These are phyloP conservation scores for Seladonia tumulorum DNA, from an alignment of 2,888 invertebrate species.

Conservation along the genomic window DNA sequence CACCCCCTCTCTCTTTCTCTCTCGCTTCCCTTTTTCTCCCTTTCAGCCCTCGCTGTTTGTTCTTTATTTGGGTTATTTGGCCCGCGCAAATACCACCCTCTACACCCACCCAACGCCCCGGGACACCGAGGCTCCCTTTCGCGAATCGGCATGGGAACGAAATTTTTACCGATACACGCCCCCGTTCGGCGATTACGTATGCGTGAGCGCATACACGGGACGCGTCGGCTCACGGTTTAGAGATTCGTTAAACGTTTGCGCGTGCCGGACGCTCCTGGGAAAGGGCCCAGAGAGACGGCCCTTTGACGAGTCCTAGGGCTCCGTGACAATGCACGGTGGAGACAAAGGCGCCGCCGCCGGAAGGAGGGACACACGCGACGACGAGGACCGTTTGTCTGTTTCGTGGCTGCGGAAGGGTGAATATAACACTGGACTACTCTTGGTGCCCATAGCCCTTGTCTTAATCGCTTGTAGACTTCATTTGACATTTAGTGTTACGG, in stretches of 20 bases:
- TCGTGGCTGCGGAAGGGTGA: background rate
- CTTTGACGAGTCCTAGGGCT: background rate
- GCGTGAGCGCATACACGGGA: conserved; percentile 25
- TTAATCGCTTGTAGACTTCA: too few species aligned
- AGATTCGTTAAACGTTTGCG: conserved; percentile 49
- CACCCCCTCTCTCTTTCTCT: background rate
- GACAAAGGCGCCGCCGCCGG: conserved; percentile 20
- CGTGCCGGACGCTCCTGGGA: conserved; percentile 6
- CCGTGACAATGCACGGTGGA: background rate
- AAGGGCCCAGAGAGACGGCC: background rate
- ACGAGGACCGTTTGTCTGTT: background rate
- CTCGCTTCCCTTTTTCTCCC: conserved; percentile 35
- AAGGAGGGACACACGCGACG: background rate
- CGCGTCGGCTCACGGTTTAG: conserved; percentile 23
- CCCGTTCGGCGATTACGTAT: conserved; percentile 14
- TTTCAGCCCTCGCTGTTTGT: conserved; percentile 77
- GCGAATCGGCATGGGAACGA: conserved; percentile 47
- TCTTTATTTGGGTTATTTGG: conserved; percentile 84
- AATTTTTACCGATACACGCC: conserved; percentile 27
- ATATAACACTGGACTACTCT: too few species aligned
- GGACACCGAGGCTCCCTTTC: conserved; percentile 33
- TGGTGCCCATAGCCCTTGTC: too few species aligned
- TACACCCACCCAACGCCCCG: conserved; percentile 56
- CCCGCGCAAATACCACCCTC: conserved; percentile 83
- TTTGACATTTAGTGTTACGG: too few species aligned